Conservation (phyloP, 2,888 invertebrate species). For the Ametastegia equiseti region DNA sequence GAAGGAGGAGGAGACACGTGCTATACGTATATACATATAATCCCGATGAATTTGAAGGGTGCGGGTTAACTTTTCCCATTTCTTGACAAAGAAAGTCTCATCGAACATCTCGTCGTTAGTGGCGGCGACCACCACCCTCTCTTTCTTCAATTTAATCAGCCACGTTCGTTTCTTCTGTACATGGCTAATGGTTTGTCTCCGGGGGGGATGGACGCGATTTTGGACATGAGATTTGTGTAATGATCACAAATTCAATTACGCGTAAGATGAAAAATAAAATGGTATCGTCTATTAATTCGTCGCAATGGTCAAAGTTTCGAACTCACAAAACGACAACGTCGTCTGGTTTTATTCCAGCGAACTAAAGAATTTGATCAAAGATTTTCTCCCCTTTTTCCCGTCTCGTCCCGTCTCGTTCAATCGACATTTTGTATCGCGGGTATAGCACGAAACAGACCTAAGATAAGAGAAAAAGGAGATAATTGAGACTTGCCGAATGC, state of each 20-base stretch:
- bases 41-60: constrained; percentile 6
- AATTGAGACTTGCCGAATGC: too few species aligned
- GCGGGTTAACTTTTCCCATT: constrained; percentile 16
- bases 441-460: too few species aligned
- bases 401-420: not conserved
- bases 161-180: constrained; percentile 25
- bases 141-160: constrained; percentile 31
- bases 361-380: too few species aligned
- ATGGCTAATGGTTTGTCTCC: not conserved
- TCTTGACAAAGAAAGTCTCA: constrained; percentile 38
- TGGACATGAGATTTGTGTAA: not conserved
- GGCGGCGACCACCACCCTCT: constrained; percentile 4
- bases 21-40: not conserved
- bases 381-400: not conserved
- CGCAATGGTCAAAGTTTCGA: too few species aligned
- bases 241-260: not conserved
- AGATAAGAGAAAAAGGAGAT: too few species aligned
- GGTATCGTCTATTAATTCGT: not conserved
- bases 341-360: too few species aligned
- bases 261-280: not conserved
- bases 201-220: not conserved
- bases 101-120: constrained; percentile 34
- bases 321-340: not conserved
- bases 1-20: too few species aligned
- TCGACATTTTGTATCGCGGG: too few species aligned